Conservation (phyloP, 2,113 vertebrate species). For the Dicentrarchus labrax region DNA sequence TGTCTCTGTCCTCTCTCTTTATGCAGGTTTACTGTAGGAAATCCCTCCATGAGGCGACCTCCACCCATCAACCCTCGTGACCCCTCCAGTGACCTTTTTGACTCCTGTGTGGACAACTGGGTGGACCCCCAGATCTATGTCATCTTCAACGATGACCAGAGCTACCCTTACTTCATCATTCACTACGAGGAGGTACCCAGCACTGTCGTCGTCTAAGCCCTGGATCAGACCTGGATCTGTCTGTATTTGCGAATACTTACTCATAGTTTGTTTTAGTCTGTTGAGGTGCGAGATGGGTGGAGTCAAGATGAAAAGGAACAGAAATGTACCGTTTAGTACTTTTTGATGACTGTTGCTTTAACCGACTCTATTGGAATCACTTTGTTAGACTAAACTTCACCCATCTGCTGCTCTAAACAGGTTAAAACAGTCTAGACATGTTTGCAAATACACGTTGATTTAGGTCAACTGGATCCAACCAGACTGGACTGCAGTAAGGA, state of each 20-base stretch:
- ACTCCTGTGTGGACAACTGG: conserved; percentile 99
- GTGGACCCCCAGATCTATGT: conserved; percentile 99
- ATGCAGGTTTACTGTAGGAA: conserved; percentile 92
- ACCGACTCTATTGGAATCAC: conserved; percentile 1
- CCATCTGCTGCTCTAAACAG: conserved; percentile 44
- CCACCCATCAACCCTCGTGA: conserved; percentile 93
- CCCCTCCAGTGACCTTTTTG: conserved; percentile 96
- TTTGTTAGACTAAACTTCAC: conserved; percentile 19
- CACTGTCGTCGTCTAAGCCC: conserved; percentile 91
- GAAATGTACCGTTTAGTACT: background rate
- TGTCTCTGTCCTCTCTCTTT: background rate
- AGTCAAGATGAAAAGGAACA: conserved; percentile 34
- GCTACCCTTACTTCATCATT: conserved; percentile 99
- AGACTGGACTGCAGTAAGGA: conserved; percentile 46
- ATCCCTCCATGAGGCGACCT: conserved; percentile 96
- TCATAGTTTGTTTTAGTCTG: conserved; percentile 30
- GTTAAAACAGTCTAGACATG: conserved; percentile 41
- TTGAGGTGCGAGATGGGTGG: conserved; percentile 12
- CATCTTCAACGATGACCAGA: conserved; percentile 99
- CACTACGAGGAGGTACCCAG: conserved; percentile 97
- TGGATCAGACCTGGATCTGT: conserved; percentile 32
- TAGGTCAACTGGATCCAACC: conserved; percentile 36
- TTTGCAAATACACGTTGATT: conserved; percentile 53
- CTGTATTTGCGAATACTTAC: conserved; percentile 50
- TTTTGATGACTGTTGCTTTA: background rate